Evolutionary conservation across 2,888 invertebrate genomes (phyloP).

Genomic region (Synanthedon formicaeformis): DNA sequence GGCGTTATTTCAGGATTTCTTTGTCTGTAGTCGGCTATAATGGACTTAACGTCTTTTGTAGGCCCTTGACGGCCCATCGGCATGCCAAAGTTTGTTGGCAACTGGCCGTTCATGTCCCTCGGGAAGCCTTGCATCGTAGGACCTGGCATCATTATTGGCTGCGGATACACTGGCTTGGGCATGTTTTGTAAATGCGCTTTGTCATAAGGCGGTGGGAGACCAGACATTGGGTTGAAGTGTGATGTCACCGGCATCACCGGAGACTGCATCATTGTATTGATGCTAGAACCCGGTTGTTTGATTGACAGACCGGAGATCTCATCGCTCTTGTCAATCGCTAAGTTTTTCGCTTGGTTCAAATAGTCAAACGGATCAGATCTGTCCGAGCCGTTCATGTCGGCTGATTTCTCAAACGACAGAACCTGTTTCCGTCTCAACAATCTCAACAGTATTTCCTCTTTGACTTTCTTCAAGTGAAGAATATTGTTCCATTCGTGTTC

Average conservation of each 20-base stretch:
- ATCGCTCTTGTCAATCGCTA: conserved; percentile 61
- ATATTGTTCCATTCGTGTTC: conserved; percentile 91
- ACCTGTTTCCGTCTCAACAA: conserved; percentile 78
- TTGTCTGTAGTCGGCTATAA: conserved; percentile 84
- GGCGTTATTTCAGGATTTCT: conserved; percentile 81
- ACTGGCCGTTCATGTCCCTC: conserved; percentile 68
- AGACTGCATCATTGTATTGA: conserved; percentile 44
- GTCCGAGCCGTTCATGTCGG: conserved; percentile 48
- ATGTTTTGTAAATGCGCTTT: conserved; percentile 54
- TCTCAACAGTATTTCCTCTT: conserved; percentile 83
- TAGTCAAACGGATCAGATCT: conserved; percentile 54
- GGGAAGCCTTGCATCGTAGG: conserved; percentile 46
- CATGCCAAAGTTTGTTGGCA: conserved; percentile 61
- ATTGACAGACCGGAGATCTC: conserved; percentile 57
- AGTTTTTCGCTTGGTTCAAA: conserved; percentile 50
- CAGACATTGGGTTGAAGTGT: conserved; percentile 53
- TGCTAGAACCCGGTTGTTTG: conserved; percentile 42
- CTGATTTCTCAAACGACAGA: conserved; percentile 56
- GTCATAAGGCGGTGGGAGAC: conserved; percentile 58
- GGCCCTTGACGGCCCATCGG: conserved; percentile 78
- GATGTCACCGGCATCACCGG: conserved; percentile 47
- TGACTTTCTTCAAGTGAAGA: conserved; percentile 83
- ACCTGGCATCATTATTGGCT: conserved; percentile 54
- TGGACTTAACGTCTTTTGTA: conserved; percentile 84
- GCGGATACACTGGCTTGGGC: conserved; percentile 56